phyloP scores from a whole-genome alignment of 2,797 vertebrate genomes.

The Tapirus indicus region DNA sequence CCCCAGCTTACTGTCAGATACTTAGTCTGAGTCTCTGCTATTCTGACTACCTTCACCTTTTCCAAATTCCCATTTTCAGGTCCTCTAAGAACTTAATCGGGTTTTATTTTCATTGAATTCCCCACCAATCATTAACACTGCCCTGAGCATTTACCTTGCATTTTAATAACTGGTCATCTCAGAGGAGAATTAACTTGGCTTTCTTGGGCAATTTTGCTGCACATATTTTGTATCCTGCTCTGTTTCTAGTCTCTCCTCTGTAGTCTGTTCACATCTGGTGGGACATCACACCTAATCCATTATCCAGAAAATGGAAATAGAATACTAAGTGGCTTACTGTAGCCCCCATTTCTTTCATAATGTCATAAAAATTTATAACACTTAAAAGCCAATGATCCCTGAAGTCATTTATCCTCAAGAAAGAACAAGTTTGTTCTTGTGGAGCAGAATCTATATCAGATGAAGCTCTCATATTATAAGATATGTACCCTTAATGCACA shows the following conservation, averaged over 20 bases:
- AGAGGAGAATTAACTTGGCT: slow-evolving; percentile 1
- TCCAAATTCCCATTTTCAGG: slow-evolving; percentile 9
- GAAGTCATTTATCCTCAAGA: slow-evolving; percentile 62
- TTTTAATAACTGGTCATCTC: background rate
- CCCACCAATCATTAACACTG: slow-evolving; percentile 41
- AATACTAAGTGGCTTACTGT: slow-evolving; percentile 67
- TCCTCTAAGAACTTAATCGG: slow-evolving; percentile 1
- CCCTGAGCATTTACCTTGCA: background rate
- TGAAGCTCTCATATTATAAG: background rate
- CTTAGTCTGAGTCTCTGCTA: background rate
- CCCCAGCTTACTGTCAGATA: background rate
- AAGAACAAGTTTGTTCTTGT: slow-evolving; percentile 63
- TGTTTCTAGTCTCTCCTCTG: slow-evolving; percentile 34
- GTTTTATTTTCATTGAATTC: slow-evolving; percentile 59
- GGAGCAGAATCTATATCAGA: background rate
- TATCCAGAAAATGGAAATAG: slow-evolving; percentile 67
- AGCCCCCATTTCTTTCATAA: slow-evolving; percentile 69
- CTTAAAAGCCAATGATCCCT: slow-evolving; percentile 52
- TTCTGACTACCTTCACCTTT: background rate
- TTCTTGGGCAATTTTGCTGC: background rate
- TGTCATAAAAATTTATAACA: slow-evolving; percentile 72
- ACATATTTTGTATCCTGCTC: slow-evolving; percentile 22
- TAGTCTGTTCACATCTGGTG: slow-evolving; percentile 50
- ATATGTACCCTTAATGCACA: slow-evolving; percentile 14
- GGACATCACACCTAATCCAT: slow-evolving; percentile 72